A percentile compares a stretch with the other conserved stretches of the same genome.
Evolutionary conservation across 2,797 vertebrate species (phyloP).

Genomic region (Cyclura pinguis): DNA sequence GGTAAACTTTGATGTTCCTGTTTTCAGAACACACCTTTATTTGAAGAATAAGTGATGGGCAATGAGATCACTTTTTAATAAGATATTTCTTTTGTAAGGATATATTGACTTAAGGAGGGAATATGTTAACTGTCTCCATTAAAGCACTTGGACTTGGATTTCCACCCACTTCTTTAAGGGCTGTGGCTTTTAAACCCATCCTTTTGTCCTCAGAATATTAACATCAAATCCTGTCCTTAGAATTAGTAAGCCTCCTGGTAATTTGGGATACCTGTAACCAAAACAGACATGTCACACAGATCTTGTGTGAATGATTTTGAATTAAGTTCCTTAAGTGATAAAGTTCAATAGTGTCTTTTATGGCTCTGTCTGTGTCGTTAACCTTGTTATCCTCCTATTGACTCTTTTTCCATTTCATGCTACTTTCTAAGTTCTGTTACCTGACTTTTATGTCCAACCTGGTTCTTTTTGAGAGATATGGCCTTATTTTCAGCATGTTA

Average conservation of each 20-base stretch:
- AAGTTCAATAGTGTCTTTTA: conserved; percentile 41
- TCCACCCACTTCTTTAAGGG: too few species aligned
- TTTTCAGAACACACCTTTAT: too few species aligned
- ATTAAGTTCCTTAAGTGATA: conserved; percentile 43
- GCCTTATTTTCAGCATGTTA: conserved; percentile 12
- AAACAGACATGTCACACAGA: conserved; percentile 1
- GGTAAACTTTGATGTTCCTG: too few species aligned
- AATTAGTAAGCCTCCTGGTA: neutral
- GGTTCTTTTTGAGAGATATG: conserved; percentile 22
- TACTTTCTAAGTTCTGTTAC: conserved; percentile 4
- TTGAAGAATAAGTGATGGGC: too few species aligned
- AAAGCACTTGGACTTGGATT: neutral
- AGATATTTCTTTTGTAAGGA: too few species aligned
- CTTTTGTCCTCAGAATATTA: neutral
- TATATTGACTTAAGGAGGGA: too few species aligned
- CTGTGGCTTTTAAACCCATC: neutral
- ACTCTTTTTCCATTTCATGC: conserved; percentile 4
- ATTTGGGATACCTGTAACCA: too few species aligned
- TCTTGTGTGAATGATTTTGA: conserved; percentile 34
- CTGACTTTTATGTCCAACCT: conserved; percentile 31
- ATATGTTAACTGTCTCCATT: neutral
- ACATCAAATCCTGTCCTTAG: neutral
- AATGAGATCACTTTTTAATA: too few species aligned
- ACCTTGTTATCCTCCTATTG: conserved; percentile 29
- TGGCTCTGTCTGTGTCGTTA: conserved; percentile 8